Evolutionary conservation across 2,113 vertebrate species (phyloP).

Genomic region (Myrmophylax atrothorax): DNA sequence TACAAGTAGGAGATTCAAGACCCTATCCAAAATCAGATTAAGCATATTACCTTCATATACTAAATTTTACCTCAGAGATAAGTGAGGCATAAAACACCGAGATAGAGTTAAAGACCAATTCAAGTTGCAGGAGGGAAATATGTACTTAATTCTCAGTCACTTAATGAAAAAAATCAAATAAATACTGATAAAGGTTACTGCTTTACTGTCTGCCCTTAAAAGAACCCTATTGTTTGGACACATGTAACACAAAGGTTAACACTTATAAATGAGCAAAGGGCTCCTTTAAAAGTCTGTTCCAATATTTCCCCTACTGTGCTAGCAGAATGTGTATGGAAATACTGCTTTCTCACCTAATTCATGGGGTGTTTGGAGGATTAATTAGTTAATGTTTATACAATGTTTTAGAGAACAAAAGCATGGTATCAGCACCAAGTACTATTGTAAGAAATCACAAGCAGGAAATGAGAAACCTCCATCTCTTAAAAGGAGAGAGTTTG

Average conservation of each 20-base stretch:
- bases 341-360: neutral
- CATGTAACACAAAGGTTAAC: neutral
- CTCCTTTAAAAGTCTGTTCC: neutral
- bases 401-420: slow-evolving; percentile 24
- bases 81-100: neutral
- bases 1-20: neutral
- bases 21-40: neutral
- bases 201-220: neutral
- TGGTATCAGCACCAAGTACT: neutral
- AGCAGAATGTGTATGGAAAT: neutral
- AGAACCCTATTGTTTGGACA: neutral
- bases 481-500: neutral
- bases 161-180: neutral
- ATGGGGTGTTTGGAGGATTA: neutral
- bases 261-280: neutral
- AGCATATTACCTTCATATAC: neutral
- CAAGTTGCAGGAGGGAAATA: neutral
- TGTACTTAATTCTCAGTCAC: neutral
- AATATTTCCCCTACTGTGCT: neutral
- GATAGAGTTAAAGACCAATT: neutral
- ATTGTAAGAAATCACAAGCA: neutral
- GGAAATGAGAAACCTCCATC: slow-evolving; percentile 12
- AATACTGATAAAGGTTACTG: neutral
- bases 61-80: neutral
- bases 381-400: neutral